Evolutionary conservation across 2,113 vertebrate genomes (phyloP).

Genomic region (rabbit (Oryctolagus cuniculus)): mOryCun1.1 NC_091439.1:65134501-65135000

Average conservation of each 20-base stretch:
- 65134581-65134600: background rate
- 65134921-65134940: constrained; percentile 77
- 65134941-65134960: constrained; percentile 85
- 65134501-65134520: background rate
- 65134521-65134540: background rate
- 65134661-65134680: background rate
- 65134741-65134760: constrained; percentile 5
- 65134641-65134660: constrained; percentile 12
- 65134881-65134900: constrained; percentile 64
- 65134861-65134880: background rate
- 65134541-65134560: background rate
- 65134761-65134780: background rate
- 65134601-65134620: background rate
- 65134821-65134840: constrained; percentile 54
- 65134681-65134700: background rate
- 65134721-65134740: background rate
- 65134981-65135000: constrained; percentile 55
- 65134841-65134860: background rate
- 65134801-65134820: constrained; percentile 14
- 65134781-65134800: background rate
- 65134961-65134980: constrained; percentile 77
- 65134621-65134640: background rate
- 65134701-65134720: background rate
- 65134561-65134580: background rate
- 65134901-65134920: constrained; percentile 58